A percentile compares a stretch with the other conserved stretches of the same genome.
Evolutionary conservation across 23 tunicate species (phyloP).

Genomic region (Trididemnum clinides): DNA sequence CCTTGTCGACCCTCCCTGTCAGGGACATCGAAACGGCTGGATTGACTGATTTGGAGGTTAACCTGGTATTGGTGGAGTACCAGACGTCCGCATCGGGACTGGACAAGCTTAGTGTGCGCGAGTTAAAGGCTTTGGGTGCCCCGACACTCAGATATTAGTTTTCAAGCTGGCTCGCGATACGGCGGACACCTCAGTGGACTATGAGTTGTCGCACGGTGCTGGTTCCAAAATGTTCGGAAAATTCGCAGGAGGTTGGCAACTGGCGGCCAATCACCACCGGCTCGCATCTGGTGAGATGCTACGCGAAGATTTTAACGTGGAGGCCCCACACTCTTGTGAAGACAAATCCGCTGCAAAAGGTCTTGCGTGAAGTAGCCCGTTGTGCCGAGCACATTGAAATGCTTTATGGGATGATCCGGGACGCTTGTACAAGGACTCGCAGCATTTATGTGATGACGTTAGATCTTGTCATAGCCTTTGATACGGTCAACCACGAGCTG

Average conservation of each 20-base stretch:
- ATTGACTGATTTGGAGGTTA: not conserved
- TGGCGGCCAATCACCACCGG: constrained; percentile 19
- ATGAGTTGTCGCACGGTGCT: not conserved
- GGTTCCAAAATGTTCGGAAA: not conserved
- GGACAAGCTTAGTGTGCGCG: not conserved
- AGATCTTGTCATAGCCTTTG: not conserved
- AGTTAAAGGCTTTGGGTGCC: not conserved
- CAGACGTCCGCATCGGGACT: not conserved
- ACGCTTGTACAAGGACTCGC: not conserved
- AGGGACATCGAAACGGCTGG: not conserved
- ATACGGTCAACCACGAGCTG: not conserved
- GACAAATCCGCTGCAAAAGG: too few species aligned
- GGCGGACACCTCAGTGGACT: not conserved
- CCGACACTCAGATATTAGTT: not conserved
- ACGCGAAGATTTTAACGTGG: too few species aligned
- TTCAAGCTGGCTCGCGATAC: not conserved
- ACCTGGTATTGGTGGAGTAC: too few species aligned
- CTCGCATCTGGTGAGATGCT: too few species aligned
- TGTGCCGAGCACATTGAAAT: too few species aligned
- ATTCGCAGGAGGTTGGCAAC: too few species aligned
- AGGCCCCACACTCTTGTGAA: too few species aligned
- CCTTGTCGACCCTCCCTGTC: not conserved
- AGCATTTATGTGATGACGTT: not conserved
- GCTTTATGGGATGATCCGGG: not conserved
- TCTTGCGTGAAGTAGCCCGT: too few species aligned